Conservation (phyloP, 2,888 invertebrate species). For the Proisotoma minuta region DNA sequence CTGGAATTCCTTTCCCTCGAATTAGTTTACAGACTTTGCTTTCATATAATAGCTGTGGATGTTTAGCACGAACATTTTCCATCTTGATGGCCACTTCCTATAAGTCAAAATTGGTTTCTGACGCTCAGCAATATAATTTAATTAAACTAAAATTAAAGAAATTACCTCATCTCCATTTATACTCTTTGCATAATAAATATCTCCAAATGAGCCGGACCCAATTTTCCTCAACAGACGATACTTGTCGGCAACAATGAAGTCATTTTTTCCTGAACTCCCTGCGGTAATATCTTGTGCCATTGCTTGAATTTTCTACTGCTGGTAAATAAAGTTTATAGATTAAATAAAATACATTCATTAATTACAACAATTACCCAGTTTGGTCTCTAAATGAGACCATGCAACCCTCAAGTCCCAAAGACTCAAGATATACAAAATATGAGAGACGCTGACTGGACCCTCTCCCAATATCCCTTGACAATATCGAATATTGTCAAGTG, state of each 20-base stretch:
- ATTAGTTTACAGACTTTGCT: slow-evolving; percentile 97
- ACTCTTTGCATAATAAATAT: slow-evolving; percentile 93
- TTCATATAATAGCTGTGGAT: slow-evolving; percentile 97
- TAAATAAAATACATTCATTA: neutral
- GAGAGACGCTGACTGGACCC: no score
- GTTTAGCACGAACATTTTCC: slow-evolving; percentile 91
- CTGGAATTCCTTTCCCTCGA: slow-evolving; percentile 68
- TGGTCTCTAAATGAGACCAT: no score
- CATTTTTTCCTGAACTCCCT: slow-evolving; percentile 4
- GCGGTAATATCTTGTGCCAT: neutral
- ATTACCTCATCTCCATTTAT: slow-evolving; percentile 80
- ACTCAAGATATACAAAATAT: no score
- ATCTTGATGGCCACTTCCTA: slow-evolving; percentile 98
- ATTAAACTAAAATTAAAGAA: neutral
- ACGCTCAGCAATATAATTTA: neutral
- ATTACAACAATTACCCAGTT: neutral
- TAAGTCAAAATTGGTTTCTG: neutral
- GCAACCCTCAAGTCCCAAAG: no score
- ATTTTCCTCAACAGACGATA: slow-evolving; percentile 94
- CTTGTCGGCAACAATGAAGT: slow-evolving; percentile 82
- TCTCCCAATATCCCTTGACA: no score
- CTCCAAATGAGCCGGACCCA: slow-evolving; percentile 98
- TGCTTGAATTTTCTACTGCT: no score
- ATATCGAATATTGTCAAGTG: no score
- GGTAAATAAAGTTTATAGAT: no score